Evolutionary conservation across 2,888 invertebrate species (phyloP), one percentile per base, ranked within the genome.

Genomic region (Hypercompe scribonia): DNA sequence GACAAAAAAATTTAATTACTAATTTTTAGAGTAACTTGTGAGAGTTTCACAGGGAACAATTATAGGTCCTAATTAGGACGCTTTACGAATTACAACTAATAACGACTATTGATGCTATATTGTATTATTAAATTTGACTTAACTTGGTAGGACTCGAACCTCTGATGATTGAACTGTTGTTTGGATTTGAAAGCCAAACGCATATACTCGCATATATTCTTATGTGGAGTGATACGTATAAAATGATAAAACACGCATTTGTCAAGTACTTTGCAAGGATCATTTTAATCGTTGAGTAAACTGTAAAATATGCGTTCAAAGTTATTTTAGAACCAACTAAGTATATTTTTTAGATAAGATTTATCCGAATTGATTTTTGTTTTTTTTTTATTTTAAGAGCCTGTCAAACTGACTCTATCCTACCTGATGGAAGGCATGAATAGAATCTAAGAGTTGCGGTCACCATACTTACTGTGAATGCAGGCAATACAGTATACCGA

Each of bases 31-130:
- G 31, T 31, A 8, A 31, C 5, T 31, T 31, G 15, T 61, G 8
- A 34, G 68, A 21, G 54, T 54, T 34, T 34, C 34, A 2, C 68
- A 68, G 13, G 68, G 68, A 33, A 15, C 68, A 33, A 69, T 31
- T n/a, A 10, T 61, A 21, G 39, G 61, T 21, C 39, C 61, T 2
- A 18, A 31, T 18, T 0, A 18, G 7, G 31, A 31, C n/a, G 21
- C n/a, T 7, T 50, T 50, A 50, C 18, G 31, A 61, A 61, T 31
- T 61, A 15, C n/a, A n/a, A n/a, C n/a, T n/a, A n/a, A n/a, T 11
- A 54, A 28, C 1, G 54, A 11, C 54, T 54, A 10, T 18, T 61
- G 5, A 15, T 58, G 15, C 13, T 31, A 31, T 58, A 58, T 58
- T 58, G 28, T 4, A 58, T 15, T 58, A 31, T 58, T 31, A 15